Percentiles rank a stretch among this genome's conserved stretches.
Evolutionary conservation across 1,140 invertebrate species (phyloP).

Genomic region (Sitodiplosis mosellana): DNA sequence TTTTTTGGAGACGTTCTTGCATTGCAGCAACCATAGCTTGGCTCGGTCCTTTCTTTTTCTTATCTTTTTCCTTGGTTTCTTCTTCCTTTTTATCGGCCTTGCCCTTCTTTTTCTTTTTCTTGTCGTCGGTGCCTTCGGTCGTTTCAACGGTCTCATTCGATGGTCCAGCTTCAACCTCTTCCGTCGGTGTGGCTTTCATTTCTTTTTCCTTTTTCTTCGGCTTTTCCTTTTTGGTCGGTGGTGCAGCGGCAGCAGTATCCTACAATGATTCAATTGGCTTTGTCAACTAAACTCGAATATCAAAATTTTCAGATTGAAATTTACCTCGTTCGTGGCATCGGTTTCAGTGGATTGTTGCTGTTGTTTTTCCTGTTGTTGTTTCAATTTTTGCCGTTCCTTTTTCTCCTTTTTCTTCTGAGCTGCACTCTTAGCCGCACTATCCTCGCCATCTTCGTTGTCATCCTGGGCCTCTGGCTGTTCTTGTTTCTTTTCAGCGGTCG

Average conservation of each 20-base stretch:
- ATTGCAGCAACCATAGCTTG: slow-evolving; percentile 63
- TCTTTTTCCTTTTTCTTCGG: slow-evolving; percentile 12
- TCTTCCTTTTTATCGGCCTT: slow-evolving; percentile 34
- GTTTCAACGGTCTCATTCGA: slow-evolving; percentile 16
- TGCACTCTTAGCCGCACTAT: slow-evolving; percentile 53
- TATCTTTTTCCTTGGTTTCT: slow-evolving; percentile 33
- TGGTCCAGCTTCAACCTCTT: slow-evolving; percentile 16
- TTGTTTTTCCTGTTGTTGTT: slow-evolving; percentile 16
- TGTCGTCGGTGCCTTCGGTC: slow-evolving; percentile 23
- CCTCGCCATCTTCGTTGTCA: slow-evolving; percentile 34
- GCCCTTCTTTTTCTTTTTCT: slow-evolving; percentile 30
- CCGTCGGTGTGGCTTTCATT: slow-evolving; percentile 13
- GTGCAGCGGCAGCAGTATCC: slow-evolving; percentile 14
- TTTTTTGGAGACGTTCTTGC: slow-evolving; percentile 71
- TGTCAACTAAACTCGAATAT: too few relatives aligned
- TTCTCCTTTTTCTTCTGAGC: slow-evolving; percentile 77
- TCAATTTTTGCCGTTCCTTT: slow-evolving; percentile 57
- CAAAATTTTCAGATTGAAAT: too few relatives aligned
- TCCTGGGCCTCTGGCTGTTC: slow-evolving; percentile 27
- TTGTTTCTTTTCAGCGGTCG: slow-evolving; percentile 25
- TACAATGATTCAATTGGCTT: too few relatives aligned
- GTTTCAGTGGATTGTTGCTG: background rate
- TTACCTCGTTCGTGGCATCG: too few relatives aligned
- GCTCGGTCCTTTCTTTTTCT: slow-evolving; percentile 45
- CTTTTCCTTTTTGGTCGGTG: slow-evolving; percentile 19